Evolutionary conservation across 2,797 vertebrate genomes (phyloP), one percentile per base, ranked within the genome.

Genomic region (Pogoniulus pusillus): DNA sequence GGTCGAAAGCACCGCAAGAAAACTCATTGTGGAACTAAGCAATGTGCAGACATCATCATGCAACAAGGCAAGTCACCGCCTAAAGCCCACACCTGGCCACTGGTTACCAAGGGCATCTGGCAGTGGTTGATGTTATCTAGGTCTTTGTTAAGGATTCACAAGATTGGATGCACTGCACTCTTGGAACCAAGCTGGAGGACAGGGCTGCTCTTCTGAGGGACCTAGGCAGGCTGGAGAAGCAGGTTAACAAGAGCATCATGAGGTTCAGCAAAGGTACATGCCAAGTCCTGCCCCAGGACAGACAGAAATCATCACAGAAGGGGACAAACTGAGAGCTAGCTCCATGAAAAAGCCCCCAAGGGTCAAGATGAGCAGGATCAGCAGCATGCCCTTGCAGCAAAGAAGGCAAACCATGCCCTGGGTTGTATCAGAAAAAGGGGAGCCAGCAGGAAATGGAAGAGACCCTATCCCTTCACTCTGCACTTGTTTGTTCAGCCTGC

Each of bases 31-130:
- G 34, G 84, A 86, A 60, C 20, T 17, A 70, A 78, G 26, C 10
- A 41, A 9, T 18, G 26, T 37, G 63, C 81, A 95, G 83, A 83
- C 7, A 83, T 22, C 63, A 86, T 16, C 20, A 26, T 6, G 3
- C 1, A 2, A 74, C 51, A 45, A 39, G 9, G 7, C 23, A 83
- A 81, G 74, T 63, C 0, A 7, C 24, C 1, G 7, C 29, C 4
- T 1, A 71, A 78, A 82, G 3, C 26, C 15, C 55, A 63, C 43
- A 27, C 11, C 12, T 32, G 37, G 37, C 37, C 37, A 17, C 34
- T 24, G 58, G 30, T 47, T 43, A 71, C 23, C 41, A 24, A 35
- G 29, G 13, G 37, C 37, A 39, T 39, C 39, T 39, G 37, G 37
- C 37, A 39, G 37, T 17, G 16, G 14, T 19, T 1, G 3, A 34